Percentiles rank a stretch among this genome's conserved stretches.
phyloP scores from a whole-genome alignment of 2,888 invertebrate genomes.

The Rhingia campestris region DNA sequence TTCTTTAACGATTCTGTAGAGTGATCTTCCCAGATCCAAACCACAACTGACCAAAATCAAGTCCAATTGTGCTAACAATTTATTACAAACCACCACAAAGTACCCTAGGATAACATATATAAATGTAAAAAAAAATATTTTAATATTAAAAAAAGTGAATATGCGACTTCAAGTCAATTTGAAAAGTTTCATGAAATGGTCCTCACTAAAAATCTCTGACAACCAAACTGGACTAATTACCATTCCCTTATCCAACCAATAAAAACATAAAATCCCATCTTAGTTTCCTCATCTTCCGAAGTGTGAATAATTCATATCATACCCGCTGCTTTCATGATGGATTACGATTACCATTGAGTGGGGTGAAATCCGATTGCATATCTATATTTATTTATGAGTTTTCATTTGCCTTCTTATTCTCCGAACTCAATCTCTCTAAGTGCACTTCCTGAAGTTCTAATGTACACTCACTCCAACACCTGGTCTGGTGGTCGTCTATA shows the following conservation, averaged over 20 bases:
- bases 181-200: no score
- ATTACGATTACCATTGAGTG: constrained; percentile 9
- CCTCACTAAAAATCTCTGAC: no score
- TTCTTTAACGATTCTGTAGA: no score
- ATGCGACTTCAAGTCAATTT: no score
- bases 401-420: constrained; percentile 19
- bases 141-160: no score
- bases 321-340: constrained; percentile 32
- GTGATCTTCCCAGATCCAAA: no score
- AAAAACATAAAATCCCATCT: background rate
- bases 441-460: constrained; percentile 58
- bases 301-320: background rate
- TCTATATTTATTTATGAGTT: constrained; percentile 35
- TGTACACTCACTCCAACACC: constrained; percentile 52
- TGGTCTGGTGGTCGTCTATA: constrained; percentile 5
- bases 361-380: constrained; percentile 19
- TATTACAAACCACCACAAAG: no score
- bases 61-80: no score
- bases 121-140: no score
- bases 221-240: background rate
- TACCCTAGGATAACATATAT: no score
- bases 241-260: background rate
- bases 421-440: constrained; percentile 23
- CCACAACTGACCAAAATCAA: no score
- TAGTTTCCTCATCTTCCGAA: background rate